Evolutionary conservation across 92 coral and sea anemone genomes (phyloP).

Genomic region (Umimayanthus chanpuru): DNA sequence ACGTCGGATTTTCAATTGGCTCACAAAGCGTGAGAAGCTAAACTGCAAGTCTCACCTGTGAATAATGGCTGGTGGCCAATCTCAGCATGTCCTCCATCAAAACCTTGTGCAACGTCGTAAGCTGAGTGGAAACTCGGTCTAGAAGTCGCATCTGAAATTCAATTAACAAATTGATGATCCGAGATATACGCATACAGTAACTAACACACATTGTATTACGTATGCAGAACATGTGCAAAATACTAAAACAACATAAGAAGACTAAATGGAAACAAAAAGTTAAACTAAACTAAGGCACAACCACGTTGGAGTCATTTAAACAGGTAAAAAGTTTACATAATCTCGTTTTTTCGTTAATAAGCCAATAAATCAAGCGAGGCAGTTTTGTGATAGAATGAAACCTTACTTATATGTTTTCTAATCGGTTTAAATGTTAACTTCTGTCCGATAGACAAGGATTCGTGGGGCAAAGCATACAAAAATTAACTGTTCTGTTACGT

Average conservation of each 20-base stretch:
- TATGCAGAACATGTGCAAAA: neutral
- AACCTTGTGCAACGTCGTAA: slow-evolving; percentile 87
- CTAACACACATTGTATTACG: too few species aligned
- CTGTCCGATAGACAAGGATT: too few species aligned
- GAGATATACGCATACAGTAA: neutral
- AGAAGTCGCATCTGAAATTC: slow-evolving; percentile 88
- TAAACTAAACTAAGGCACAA: neutral
- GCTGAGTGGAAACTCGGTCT: slow-evolving; percentile 83
- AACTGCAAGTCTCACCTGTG: slow-evolving; percentile 65
- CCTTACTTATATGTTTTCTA: too few species aligned
- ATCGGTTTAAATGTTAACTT: too few species aligned
- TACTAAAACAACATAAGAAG: too few species aligned
- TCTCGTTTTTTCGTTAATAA: too few species aligned
- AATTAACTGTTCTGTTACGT: too few species aligned
- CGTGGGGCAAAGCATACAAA: too few species aligned
- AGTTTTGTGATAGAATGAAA: too few species aligned
- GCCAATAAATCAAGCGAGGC: too few species aligned
- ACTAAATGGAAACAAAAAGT: neutral
- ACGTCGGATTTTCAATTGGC: too few species aligned
- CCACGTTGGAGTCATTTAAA: neutral
- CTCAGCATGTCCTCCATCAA: slow-evolving; percentile 83
- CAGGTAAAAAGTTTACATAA: too few species aligned
- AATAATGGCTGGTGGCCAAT: slow-evolving; percentile 92
- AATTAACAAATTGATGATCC: neutral
- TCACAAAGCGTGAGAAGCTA: neutral